Evolutionary conservation across 2,888 invertebrate species (phyloP).

Genomic region (Nebria salina): DNA sequence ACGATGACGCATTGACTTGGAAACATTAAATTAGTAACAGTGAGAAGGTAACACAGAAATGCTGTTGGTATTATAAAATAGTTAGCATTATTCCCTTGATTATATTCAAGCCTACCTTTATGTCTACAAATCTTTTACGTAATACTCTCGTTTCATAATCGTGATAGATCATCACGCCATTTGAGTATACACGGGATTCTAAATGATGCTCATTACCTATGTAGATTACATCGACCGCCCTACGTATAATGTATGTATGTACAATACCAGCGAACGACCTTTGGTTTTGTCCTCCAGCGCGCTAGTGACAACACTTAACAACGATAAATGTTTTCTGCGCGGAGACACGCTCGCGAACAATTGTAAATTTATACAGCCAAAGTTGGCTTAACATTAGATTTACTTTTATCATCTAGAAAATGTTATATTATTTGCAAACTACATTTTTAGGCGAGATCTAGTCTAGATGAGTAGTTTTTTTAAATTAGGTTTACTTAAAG

Average conservation of each 20-base stretch:
- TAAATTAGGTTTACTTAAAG: too few species aligned
- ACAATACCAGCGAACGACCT: not conserved
- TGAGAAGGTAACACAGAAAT: not conserved
- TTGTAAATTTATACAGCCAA: conserved; percentile 34
- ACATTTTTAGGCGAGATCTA: not conserved
- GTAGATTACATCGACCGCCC: conserved; percentile 7
- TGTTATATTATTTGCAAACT: not conserved
- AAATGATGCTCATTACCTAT: conserved; percentile 16
- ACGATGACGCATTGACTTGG: not conserved
- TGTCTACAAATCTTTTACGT: conserved; percentile 17
- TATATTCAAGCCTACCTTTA: not conserved
- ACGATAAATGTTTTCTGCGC: conserved; percentile 19
- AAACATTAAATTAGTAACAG: not conserved
- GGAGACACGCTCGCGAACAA: not conserved
- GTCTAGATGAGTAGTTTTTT: too few species aligned
- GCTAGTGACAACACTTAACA: not conserved
- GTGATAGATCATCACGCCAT: conserved; percentile 38
- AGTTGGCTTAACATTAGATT: conserved; percentile 14
- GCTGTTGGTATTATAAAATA: not conserved
- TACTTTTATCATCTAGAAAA: too few species aligned
- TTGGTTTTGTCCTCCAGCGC: not conserved
- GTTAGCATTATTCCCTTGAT: not conserved
- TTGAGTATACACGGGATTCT: conserved; percentile 20
- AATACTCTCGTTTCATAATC: conserved; percentile 25
- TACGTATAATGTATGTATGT: not conserved